Evolutionary conservation across 2,113 vertebrate species (phyloP).

Genomic region (Psilopsiagon aurifrons): DNA sequence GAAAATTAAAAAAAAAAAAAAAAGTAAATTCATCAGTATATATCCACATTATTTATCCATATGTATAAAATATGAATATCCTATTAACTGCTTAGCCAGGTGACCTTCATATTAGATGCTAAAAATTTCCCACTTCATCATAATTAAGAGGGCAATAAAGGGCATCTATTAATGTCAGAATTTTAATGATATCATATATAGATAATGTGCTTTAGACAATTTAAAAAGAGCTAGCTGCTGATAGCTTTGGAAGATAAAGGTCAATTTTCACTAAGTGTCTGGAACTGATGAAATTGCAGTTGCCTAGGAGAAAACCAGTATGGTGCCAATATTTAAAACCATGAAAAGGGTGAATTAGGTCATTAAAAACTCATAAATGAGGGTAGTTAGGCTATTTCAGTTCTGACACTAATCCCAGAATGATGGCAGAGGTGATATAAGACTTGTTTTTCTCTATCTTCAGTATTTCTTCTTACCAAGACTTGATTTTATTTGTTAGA

Average conservation of each 20-base stretch:
- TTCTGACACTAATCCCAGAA: background rate
- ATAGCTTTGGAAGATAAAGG: conserved; percentile 34
- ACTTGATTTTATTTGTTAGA: background rate
- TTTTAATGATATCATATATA: background rate
- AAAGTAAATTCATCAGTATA: fast-evolving
- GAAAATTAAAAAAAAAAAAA: background rate
- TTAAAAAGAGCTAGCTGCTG: background rate
- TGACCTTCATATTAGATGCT: fast-evolving
- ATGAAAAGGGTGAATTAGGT: background rate
- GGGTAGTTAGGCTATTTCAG: background rate
- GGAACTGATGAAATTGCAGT: background rate
- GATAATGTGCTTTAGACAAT: background rate
- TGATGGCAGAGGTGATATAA: background rate
- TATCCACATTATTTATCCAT: background rate
- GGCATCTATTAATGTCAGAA: background rate
- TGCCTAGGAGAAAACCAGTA: background rate
- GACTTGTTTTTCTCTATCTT: background rate
- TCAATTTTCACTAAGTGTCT: conserved; percentile 24
- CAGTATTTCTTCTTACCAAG: background rate
- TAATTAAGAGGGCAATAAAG: background rate
- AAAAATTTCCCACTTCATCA: background rate
- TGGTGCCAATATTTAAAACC: background rate
- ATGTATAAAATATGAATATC: background rate
- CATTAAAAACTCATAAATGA: background rate
- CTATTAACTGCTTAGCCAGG: background rate